Evolutionary conservation across 2,113 vertebrate genomes (phyloP), one percentile per base, ranked within the genome.

Genomic region (Dendropsophus ebraccatus): DNA sequence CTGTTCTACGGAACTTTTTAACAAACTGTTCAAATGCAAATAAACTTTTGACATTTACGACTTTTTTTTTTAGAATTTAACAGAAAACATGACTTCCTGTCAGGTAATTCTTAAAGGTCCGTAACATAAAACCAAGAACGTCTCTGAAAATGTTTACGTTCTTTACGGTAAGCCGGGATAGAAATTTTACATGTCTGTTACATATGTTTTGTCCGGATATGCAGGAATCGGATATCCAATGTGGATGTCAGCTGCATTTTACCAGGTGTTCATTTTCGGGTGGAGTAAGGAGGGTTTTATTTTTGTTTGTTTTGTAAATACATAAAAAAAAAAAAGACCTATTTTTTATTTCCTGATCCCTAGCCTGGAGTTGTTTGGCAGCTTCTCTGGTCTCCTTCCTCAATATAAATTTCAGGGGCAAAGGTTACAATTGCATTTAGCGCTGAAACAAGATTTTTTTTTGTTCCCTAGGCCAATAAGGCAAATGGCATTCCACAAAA

Each of bases 1-100:
- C 45, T 76, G 73, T 30, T n/a, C 17, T 13, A 52, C 52, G 47
- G 47, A 76, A 76, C 32, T 70, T 70, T 21, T 70, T 1, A 70
- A 41, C 67, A 76, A 76, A 76, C 14, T 76, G 41, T 76, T 76
- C 45, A 76, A 75, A 47, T 28, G 45, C 52, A 52, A 49, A 75
- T 13, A 28, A 30, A 1, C 47, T 76, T 50, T n/a, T 50, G 73
- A 50, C 45, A 28, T 76, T 49, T 25, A 17, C n/a, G 19, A 52
- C n/a, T 50, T 76, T 76, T 5, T 76, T 5, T 41, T 47, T 76
- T 30, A 23, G 12, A 52, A 5, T 11, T 35, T 35, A 35, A 11
- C 0, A 11, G 35, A 69, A 69, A 69, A 35, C 4, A 32, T 12
- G 8, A 2, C 19, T 69, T 69, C 65, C n/a, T n/a, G n/a, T n/a